A percentile compares a stretch with the other conserved stretches of the same genome.
Evolutionary conservation across 2,113 vertebrate genomes (phyloP).

Genomic region (Columbina picui): DNA sequence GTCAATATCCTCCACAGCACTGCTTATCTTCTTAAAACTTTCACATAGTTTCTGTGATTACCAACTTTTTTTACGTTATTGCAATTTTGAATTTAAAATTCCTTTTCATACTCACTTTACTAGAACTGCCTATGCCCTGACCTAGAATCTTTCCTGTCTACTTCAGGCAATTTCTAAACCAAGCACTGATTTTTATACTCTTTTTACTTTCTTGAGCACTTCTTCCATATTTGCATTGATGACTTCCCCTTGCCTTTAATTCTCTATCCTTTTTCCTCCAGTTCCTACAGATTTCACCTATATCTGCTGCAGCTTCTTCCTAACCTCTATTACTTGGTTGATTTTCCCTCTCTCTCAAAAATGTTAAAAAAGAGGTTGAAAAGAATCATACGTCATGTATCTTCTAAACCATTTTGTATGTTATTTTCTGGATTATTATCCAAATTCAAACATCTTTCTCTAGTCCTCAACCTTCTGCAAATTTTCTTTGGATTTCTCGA

Average conservation of each 20-base stretch:
- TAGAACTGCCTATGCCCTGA: neutral
- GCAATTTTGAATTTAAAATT: neutral
- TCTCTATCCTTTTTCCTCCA: neutral
- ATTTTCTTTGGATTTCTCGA: neutral
- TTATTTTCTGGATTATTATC: neutral
- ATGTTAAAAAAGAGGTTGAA: neutral
- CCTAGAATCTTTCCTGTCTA: neutral
- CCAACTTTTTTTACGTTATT: neutral
- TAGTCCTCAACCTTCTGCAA: neutral
- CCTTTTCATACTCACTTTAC: neutral
- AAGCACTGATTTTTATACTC: neutral
- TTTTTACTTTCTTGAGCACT: neutral
- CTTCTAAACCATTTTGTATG: neutral
- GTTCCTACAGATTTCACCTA: neutral
- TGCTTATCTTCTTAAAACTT: conserved; percentile 16
- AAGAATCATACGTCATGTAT: neutral
- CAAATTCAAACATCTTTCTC: neutral
- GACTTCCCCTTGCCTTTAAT: neutral
- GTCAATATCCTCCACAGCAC: neutral
- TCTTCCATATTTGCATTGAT: neutral
- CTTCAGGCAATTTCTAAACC: neutral
- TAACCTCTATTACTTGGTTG: neutral
- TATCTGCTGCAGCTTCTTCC: neutral
- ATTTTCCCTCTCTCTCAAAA: neutral
- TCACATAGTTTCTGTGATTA: neutral